Evolutionary conservation across 2,888 invertebrate genomes (phyloP), one percentile per base, ranked within the genome.

Genomic region (Conchocele bisecta): DNA sequence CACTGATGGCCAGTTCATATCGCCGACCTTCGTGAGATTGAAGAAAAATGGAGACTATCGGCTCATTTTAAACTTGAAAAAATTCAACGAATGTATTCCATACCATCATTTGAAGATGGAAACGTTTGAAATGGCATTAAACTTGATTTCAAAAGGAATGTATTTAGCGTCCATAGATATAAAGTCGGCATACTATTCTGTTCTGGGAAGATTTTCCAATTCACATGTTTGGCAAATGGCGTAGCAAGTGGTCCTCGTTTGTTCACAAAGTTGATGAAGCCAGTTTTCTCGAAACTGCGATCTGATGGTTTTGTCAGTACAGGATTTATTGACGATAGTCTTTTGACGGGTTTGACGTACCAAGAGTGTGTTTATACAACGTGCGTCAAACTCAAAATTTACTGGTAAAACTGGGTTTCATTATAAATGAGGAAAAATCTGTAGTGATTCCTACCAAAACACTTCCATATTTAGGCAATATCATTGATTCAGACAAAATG

Each of bases 41-140:
- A 71, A 65, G 24, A 41, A 48, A 33, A 24, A 41, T 54, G 70
- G 59, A 9, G 60, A 54, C 42, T 51, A 46, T 31, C 35, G 64
- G 41, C 53, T 70, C 46, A 70, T 70, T 24, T 17, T 70, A 29
- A 53, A 71, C 50, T 41, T 70, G 0, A 75, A 75, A 71, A 24
- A 67, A 4, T 44, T 67, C 20, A 75, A 75, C 56, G 48, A 58
- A 20, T 24, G 11, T 54, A 33, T 75, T 22, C 24, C 22, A 26
- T 71, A 67, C 22, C 60, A 64, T 26, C 75, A 68, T 57, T 71
- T 71, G 39, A 75, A 75, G 48, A 75, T 75, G 68, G 71, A 71
- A 5, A 71, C 71, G 13, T 56, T 75, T 50, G 48, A 71, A 50
- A 51, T 33, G 17, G 66, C 57, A 17, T 13, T 67, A 2, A 42